Base-by-base conservation (phyloP, 2,113 vertebrate species). In the Lepus europaeus region DNA sequence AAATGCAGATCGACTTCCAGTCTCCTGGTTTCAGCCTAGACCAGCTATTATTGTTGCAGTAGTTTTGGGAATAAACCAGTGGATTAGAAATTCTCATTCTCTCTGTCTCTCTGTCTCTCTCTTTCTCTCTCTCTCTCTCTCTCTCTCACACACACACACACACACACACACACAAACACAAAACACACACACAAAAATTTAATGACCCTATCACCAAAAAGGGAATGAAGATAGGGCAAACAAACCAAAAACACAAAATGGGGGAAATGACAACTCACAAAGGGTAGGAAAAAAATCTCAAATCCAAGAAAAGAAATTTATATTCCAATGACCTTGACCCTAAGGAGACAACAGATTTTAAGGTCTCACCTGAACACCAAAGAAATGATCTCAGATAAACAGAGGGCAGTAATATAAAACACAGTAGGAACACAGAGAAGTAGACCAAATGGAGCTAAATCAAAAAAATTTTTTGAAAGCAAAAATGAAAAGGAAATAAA, bases 401-500 rank as follows among this genome's bases (percentile, higher is more conserved):
- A 59, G 53, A 95, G 33, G 63, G 19, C 9, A 39, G 23, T 36
- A 73, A 9, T 45, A 53, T 31, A 83, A 69, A 89, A 77, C 12
- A 70, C 31, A 7, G 4, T 66, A 3, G n/a, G 59, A 33, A 13
- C 20, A 8, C 29, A 56, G 13, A 36, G 27, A 63, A 69, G 63
- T 20, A 73, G 29, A 89, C 31, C 61, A 64, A 70, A 91, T 59
- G 4, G 12, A 72, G 23, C 11, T 73, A 10, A 84, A 83, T 16
- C 17, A 51, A 78, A 69, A 36, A 36, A 59, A 3, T 45, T 45
- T 45, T 36, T 9, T 6, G 80, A 88, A 56, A 23, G 29, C 14
- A 66, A 93, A 87, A 90, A 17, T 22, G 39, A 86, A 93, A 90
- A 27, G 16, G 17, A 88, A 84, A 61, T 77, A 78, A 89, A 78